These are phyloP conservation scores for Branchinecta lynchi DNA, from an alignment of 1,140 invertebrate species.

Conservation along the genomic window DNA sequence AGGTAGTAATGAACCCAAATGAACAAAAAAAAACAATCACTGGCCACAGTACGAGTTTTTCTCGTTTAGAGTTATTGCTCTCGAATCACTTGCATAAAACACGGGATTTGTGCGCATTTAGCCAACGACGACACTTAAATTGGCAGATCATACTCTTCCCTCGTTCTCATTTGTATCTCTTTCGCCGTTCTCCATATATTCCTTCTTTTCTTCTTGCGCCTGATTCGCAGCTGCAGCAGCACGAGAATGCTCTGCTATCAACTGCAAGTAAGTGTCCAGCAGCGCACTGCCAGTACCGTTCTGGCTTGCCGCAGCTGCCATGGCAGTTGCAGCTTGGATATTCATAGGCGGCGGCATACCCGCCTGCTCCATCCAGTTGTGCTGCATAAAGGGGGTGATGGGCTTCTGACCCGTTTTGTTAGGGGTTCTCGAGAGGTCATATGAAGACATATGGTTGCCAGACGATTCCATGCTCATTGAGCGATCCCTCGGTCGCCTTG, in stretches of 20 bases:
- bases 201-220: slow-evolving; percentile 7
- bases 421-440: background rate
- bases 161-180: slow-evolving; percentile 3
- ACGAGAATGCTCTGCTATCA: slow-evolving; percentile 58
- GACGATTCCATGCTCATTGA: background rate
- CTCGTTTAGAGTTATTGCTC: too few relatives aligned
- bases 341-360: background rate
- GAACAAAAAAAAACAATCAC: too few relatives aligned
- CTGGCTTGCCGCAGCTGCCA: slow-evolving; percentile 23
- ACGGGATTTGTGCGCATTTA: too few relatives aligned
- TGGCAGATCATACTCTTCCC: background rate
- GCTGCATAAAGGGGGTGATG: background rate
- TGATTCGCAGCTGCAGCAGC: slow-evolving; percentile 22
- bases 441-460: background rate
- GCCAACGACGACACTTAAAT: too few relatives aligned
- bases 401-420: slow-evolving; percentile 13
- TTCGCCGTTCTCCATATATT: background rate
- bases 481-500: background rate
- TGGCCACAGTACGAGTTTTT: too few relatives aligned
- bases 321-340: slow-evolving; percentile 4
- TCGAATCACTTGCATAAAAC: too few relatives aligned
- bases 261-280: slow-evolving; percentile 64
- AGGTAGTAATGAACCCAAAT: too few relatives aligned
- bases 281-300: slow-evolving; percentile 50
- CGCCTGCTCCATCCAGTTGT: slow-evolving; percentile 14